A percentile compares a stretch with the other conserved stretches of the same genome.
Conservation (phyloP, 2,113 vertebrate genomes). For the Centrocercus urophasianus region DNA sequence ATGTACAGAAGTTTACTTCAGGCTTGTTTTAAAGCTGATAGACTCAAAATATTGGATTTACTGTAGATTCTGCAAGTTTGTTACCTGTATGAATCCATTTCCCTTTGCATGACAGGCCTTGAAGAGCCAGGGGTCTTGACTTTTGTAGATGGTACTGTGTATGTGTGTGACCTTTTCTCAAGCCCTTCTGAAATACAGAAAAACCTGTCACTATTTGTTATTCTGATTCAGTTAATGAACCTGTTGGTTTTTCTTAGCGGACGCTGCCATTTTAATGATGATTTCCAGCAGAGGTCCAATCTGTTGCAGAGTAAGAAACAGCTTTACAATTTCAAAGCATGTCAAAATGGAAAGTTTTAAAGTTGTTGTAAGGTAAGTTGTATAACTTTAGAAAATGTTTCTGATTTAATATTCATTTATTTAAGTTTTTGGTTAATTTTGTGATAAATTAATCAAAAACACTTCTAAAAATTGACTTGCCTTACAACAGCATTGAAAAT, state of each 20-base stretch:
- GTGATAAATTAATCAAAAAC: slow-evolving; percentile 2
- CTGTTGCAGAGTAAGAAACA: background rate
- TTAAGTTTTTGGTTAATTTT: background rate
- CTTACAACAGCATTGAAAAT: background rate
- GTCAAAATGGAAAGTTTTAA: slow-evolving; percentile 7
- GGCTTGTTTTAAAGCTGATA: background rate
- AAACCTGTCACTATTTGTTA: background rate
- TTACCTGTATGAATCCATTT: background rate
- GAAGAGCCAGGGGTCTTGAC: background rate
- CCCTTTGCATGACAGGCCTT: background rate
- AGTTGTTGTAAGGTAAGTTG: background rate
- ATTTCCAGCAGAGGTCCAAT: slow-evolving; percentile 2
- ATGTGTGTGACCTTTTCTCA: background rate
- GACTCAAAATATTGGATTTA: background rate
- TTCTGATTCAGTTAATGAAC: background rate
- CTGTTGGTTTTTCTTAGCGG: background rate
- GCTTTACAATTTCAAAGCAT: background rate
- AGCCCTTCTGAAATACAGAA: background rate
- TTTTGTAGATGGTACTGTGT: background rate
- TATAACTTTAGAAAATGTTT: background rate
- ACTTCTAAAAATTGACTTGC: background rate
- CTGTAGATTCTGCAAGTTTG: background rate
- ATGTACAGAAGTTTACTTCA: background rate
- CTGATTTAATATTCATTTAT: background rate
- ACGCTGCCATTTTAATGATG: background rate